Evolutionary conservation across 2,888 invertebrate genomes (phyloP).

Genomic region (Zootermopsis nevadensis): DNA sequence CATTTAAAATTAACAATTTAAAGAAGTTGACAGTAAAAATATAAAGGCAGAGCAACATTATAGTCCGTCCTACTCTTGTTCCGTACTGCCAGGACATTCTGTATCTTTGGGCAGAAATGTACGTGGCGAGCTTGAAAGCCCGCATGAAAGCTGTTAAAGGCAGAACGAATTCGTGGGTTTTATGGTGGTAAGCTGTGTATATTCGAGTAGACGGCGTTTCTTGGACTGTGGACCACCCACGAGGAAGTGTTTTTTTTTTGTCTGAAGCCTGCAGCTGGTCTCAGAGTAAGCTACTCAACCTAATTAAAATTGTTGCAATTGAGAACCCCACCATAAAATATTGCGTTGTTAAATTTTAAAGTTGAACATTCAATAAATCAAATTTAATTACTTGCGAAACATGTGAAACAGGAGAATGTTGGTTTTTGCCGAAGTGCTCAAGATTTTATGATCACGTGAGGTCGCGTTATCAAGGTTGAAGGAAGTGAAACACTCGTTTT

Average conservation of each 20-base stretch:
- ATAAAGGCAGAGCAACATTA: too few species aligned
- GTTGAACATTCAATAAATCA: conserved; percentile 19
- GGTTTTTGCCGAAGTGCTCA: background rate
- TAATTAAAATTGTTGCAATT: conserved; percentile 17
- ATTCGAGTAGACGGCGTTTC: background rate
- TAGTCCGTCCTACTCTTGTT: too few species aligned
- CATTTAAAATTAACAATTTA: too few species aligned
- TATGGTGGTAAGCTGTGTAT: background rate
- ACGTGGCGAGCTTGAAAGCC: too few species aligned
- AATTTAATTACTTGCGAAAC: conserved; percentile 19
- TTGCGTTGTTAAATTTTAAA: background rate
- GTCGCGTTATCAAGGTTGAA: background rate
- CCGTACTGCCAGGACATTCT: too few species aligned
- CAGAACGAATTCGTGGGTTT: background rate
- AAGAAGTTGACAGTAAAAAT: too few species aligned
- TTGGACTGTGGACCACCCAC: conserved; percentile 19
- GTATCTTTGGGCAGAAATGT: too few species aligned
- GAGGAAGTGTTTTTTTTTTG: too few species aligned
- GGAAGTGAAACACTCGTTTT: background rate
- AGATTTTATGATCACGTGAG: background rate
- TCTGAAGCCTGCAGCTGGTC: background rate
- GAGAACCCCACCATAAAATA: background rate
- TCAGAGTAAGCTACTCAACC: background rate
- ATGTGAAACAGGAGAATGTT: background rate
- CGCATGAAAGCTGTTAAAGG: too few species aligned